A percentile compares a stretch with the other conserved stretches of the same genome.
These are phyloP conservation scores for Rhabditoides inermis DNA, from an alignment of 2,888 invertebrate species.

Conservation along the genomic window DNA sequence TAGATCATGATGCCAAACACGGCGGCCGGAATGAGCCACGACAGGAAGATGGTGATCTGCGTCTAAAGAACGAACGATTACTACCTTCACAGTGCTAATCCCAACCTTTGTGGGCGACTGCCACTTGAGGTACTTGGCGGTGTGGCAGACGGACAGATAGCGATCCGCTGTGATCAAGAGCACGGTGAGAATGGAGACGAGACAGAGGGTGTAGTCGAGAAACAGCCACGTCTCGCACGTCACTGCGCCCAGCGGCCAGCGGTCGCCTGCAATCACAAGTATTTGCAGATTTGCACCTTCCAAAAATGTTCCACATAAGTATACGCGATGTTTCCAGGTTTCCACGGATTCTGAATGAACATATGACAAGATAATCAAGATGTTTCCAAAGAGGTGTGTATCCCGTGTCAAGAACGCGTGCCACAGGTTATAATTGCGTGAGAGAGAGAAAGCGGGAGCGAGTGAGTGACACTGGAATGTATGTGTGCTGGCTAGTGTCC, in stretches of 20 bases:
- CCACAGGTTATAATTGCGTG: no score
- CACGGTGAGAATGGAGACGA: conserved; percentile 52
- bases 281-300: no score
- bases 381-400: no score
- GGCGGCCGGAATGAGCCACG: conserved; percentile 48
- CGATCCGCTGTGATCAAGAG: conserved; percentile 49
- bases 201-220: conserved; percentile 51
- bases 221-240: conserved; percentile 51
- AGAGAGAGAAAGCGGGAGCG: no score
- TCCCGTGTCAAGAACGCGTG: no score
- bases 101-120: conserved; percentile 68
- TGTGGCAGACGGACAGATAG: conserved; percentile 46
- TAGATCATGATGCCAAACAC: conserved; percentile 52
- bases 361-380: no score
- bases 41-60: conserved; percentile 39
- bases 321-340: no score
- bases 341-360: no score
- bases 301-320: no score
- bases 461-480: no score
- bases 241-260: conserved; percentile 46
- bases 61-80: background rate
- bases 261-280: conserved; percentile 46
- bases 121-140: conserved; percentile 52
- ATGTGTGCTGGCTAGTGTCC: no score
- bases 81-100: background rate